These are phyloP conservation scores for Bettongia penicillata DNA, from an alignment of 2,113 vertebrate genomes.

Conservation along the genomic window DNA sequence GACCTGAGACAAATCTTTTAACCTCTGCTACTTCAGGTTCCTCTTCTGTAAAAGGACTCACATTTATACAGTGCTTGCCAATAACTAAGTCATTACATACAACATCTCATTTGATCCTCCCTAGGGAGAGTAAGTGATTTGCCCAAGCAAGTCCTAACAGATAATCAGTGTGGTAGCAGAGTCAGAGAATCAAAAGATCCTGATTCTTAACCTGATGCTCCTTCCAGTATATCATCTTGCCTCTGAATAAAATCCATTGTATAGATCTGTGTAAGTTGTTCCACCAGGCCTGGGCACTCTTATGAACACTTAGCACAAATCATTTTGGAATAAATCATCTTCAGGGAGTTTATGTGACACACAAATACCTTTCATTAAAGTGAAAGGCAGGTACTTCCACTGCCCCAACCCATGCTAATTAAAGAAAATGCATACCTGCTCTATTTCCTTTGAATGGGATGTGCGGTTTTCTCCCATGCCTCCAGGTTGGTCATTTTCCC, in stretches of 20 bases:
- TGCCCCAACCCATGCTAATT: constrained; percentile 43
- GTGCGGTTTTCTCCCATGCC: constrained; percentile 74
- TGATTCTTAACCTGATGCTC: background rate
- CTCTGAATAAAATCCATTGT: constrained; percentile 39
- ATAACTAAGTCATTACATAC: background rate
- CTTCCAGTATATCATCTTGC: background rate
- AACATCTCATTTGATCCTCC: background rate
- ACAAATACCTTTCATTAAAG: constrained; percentile 36
- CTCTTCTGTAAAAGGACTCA: background rate
- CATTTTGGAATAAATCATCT: constrained; percentile 19
- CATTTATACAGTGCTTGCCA: background rate
- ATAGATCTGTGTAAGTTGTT: background rate
- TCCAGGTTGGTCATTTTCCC: constrained; percentile 87
- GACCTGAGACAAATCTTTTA: background rate
- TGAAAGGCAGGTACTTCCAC: background rate
- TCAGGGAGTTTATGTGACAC: background rate
- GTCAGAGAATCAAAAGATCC: background rate
- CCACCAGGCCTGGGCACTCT: background rate
- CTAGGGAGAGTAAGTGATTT: background rate
- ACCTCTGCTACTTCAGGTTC: background rate
- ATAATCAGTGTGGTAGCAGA: constrained; percentile 3
- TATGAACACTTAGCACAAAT: background rate
- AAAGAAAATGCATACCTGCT: constrained; percentile 87
- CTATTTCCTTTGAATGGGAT: constrained; percentile 72
- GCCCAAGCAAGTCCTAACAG: background rate